These are phyloP conservation scores for Venusia cambrica DNA, from an alignment of 2,888 invertebrate genomes.

Conservation along the genomic window DNA sequence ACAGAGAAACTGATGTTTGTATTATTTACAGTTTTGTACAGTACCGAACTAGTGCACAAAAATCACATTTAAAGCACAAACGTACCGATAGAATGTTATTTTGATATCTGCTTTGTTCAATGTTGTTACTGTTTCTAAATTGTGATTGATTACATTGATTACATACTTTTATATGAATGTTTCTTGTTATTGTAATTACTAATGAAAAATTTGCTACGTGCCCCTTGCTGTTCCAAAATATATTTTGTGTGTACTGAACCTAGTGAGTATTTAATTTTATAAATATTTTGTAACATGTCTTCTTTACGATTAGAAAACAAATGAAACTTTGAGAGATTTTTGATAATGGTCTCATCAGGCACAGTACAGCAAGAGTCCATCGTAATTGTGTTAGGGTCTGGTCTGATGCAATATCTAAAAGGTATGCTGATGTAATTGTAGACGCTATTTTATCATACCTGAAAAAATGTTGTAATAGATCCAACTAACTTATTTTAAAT, in stretches of 20 bases:
- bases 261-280: conserved; percentile 11
- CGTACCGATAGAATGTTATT: conserved; percentile 11
- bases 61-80: conserved; percentile 14
- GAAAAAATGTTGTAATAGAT: conserved; percentile 27
- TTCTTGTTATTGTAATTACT: conserved; percentile 20
- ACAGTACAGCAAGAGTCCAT: too few species aligned
- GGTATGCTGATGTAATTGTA: too few species aligned
- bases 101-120: conserved; percentile 15
- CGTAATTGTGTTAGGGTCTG: too few species aligned
- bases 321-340: too few species aligned
- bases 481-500: conserved; percentile 29
- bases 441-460: conserved; percentile 20
- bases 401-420: too few species aligned
- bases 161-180: conserved; percentile 22
- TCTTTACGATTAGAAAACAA: too few species aligned
- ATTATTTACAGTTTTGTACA: conserved; percentile 1
- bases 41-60: conserved; percentile 17
- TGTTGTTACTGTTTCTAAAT: conserved; percentile 20
- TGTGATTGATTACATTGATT: conserved; percentile 24
- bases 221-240: conserved; percentile 14
- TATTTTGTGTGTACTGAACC: conserved; percentile 25
- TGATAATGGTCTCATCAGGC: conserved; percentile 5
- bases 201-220: conserved; percentile 11
- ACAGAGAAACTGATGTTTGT: too few species aligned
- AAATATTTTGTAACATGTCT: conserved; percentile 19